Percentiles rank a stretch among this genome's conserved stretches.
Conservation (phyloP, 2,797 vertebrate genomes). For the Danio tinwini region DNA sequence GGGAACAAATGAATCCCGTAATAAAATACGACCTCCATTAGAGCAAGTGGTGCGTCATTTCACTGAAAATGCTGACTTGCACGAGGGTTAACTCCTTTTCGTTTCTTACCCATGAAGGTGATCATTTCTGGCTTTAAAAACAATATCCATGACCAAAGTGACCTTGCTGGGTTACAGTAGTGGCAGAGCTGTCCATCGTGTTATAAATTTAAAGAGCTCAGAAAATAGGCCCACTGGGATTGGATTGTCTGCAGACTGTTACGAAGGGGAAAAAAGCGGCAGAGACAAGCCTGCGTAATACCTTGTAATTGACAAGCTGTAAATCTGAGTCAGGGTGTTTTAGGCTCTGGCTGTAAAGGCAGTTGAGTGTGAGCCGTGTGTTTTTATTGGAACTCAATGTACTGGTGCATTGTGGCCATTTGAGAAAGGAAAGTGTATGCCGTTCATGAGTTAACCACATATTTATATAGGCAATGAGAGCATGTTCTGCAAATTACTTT, state of each 20-base stretch:
- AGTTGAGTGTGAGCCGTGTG: conserved; percentile 35
- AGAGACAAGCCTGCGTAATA: conserved; percentile 65
- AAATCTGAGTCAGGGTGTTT: conserved; percentile 61
- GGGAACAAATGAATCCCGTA: conserved; percentile 47
- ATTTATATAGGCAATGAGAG: conserved; percentile 28
- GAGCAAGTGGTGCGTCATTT: conserved; percentile 23
- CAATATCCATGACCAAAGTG: conserved; percentile 42
- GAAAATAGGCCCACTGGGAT: conserved; percentile 64
- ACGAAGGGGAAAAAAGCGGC: conserved; percentile 64
- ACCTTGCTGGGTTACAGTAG: conserved; percentile 57
- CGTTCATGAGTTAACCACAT: conserved; percentile 26
- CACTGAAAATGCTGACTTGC: conserved; percentile 49
- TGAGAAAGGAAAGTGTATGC: conserved; percentile 1
- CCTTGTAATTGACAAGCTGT: conserved; percentile 63
- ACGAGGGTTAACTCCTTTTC: conserved; percentile 32
- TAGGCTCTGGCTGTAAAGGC: conserved; percentile 36
- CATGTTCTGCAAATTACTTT: conserved; percentile 24
- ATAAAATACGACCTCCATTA: conserved; percentile 45
- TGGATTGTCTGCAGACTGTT: conserved; percentile 67
- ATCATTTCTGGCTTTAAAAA: conserved; percentile 56
- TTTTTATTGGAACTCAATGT: conserved; percentile 37
- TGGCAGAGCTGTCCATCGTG: conserved; percentile 48
- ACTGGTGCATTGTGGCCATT: conserved; percentile 22
- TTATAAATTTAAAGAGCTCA: conserved; percentile 56
- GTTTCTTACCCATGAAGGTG: conserved; percentile 33